These are phyloP conservation scores for Microplitis deprimator DNA, from an alignment of 2,888 invertebrate species.

Conservation along the genomic window DNA sequence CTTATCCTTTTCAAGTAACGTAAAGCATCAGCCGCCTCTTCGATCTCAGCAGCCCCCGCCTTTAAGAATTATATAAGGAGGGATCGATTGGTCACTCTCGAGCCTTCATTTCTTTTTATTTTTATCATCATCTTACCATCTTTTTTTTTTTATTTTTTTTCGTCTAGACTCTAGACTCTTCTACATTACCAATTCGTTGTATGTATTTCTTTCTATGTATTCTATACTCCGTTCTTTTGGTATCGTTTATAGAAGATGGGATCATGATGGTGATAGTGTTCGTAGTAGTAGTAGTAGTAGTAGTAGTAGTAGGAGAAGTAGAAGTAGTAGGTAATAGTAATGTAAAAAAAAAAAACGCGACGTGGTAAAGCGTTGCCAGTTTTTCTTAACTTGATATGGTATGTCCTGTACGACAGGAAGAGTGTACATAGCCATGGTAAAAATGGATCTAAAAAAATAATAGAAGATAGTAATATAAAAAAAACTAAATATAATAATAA, in stretches of 20 bases:
- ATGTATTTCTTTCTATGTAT: slow-evolving; percentile 9
- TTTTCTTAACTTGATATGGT: not conserved
- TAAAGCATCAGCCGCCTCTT: slow-evolving; percentile 31
- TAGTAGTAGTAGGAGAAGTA: not conserved
- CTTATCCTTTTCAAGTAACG: slow-evolving; percentile 30
- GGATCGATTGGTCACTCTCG: slow-evolving; percentile 29
- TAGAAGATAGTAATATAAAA: not conserved
- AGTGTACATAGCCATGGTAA: not conserved
- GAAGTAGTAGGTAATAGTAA: not conserved
- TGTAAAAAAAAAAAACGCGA: not conserved
- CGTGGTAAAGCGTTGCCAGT: not conserved
- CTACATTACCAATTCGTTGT: not conserved
- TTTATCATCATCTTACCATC: slow-evolving; percentile 1
- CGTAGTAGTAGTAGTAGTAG: not conserved
- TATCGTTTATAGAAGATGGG: not conserved
- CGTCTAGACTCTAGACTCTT: slow-evolving; percentile 25
- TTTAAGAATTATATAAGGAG: slow-evolving; percentile 19
- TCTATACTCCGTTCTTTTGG: slow-evolving; percentile 15
- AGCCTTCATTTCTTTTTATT: slow-evolving; percentile 22
- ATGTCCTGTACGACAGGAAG: not conserved
- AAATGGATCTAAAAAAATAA: slow-evolving; percentile 9
- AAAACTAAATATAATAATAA: not conserved
- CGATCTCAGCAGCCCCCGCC: slow-evolving; percentile 28
- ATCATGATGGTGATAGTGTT: not conserved
- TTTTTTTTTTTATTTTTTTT: slow-evolving; percentile 18